Conservation (phyloP, 2,888 invertebrate species). For the Lamellibrachia columna region DNA sequence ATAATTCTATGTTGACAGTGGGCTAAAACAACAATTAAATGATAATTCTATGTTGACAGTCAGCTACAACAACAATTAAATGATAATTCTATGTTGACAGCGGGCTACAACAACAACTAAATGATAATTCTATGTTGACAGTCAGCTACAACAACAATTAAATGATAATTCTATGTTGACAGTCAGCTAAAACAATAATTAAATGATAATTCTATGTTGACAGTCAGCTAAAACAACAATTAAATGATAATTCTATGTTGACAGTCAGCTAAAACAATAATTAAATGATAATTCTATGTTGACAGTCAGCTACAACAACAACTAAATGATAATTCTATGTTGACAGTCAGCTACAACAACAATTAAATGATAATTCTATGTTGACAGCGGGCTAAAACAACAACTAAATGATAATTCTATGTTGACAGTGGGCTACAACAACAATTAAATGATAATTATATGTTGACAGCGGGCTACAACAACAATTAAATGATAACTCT, state of each 20-base stretch:
- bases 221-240: constrained; percentile 69
- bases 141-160: constrained; percentile 97
- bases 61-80: constrained; percentile 30
- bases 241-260: constrained; percentile 40
- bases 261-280: constrained; percentile 95
- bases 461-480: constrained; percentile 87
- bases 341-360: constrained; percentile 93
- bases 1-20: constrained; percentile 70
- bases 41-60: neutral
- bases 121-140: constrained; percentile 57
- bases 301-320: constrained; percentile 31
- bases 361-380: constrained; percentile 42
- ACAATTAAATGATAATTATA: neutral
- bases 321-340: neutral
- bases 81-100: constrained; percentile 67
- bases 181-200: constrained; percentile 30
- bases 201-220: constrained; percentile 40
- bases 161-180: constrained; percentile 67
- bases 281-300: constrained; percentile 72
- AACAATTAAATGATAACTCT: constrained; percentile 69
- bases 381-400: constrained; percentile 92
- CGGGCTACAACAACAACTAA: constrained; percentile 88
- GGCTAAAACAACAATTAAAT: constrained; percentile 98
- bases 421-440: constrained; percentile 32
- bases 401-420: constrained; percentile 75